Evolutionary conservation across 2,113 vertebrate genomes (phyloP), one percentile per base, ranked within the genome.

Genomic region (Chamaea fasciata): DNA sequence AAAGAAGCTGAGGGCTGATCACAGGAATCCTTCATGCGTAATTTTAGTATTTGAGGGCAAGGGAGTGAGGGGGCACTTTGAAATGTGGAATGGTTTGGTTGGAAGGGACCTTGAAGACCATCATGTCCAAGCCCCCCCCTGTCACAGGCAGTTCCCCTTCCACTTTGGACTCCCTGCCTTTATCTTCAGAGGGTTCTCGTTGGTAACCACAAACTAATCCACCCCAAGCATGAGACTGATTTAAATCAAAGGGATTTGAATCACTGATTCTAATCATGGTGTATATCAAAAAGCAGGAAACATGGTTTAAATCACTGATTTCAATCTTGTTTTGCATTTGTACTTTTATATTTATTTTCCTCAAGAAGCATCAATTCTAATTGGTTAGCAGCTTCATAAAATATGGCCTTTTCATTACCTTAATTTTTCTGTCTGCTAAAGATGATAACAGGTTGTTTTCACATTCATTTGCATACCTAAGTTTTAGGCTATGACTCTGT

Each of bases 251-350:
- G 65, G 1, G 62, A 95, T 94, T 60, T 82, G 59, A 94, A 96
- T 94, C 90, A 56, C 83, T 65, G 78, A 94, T 84, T 91, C 65
- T 87, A 79, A 96, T 96, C 91, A 46, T 6, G 57, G 49, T 59
- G 75, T 56, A 35, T 84, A 94, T 89, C 89, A 95, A 88, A 89
- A 95, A 91, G 83, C 94, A 92, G 96, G 94, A 97, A 96, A 87
- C 53, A 85, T 52, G 77, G 77, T 92, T 95, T 94, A 95, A 95
- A 94, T 79, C 23, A 57, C 13, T 65, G 62, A 91, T 89, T 87
- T 85, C 79, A 65, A 95, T 95, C 95, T 95, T 82, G 64, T 12
- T 82, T 89, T 92, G 79, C 37, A 73, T 60, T 82, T 59, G 21
- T 50, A n/a, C 12, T 63, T 65, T 27, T 52, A 1, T 52, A 55